Base-by-base conservation (phyloP, 1,140 invertebrate genomes). In the Nixonia krombeini region DNA sequence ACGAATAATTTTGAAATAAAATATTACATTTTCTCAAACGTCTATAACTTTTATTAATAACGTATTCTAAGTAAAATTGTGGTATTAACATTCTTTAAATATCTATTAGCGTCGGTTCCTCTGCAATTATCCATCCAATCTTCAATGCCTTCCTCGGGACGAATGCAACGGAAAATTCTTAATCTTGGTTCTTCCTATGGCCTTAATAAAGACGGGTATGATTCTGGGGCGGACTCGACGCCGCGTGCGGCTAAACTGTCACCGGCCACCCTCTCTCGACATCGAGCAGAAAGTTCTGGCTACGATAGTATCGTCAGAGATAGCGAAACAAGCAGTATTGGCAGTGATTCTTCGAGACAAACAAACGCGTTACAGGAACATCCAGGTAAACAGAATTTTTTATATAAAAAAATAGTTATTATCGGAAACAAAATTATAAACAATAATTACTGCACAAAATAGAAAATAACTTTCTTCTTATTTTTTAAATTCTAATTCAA, bases 221-320 rank as follows among this genome's bases (percentile, higher is more conserved):
- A 94, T 77, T 93, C 91, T 67, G 92, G 92, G 0, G 91, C 93
- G 59, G 92, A 93, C 66, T 91, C 90, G 1, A 91, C 92, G 35
- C 93, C 90, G 37, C 87, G 92, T 4, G 92, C 92, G 12, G 90
- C 91, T 1, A 93, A 93, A 78, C 89, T 92, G 59, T 92, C 91
- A 51, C 89, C 90, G 0, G 89, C 90, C 0, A 91, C 90, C 0
- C 88, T 92, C 7, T 92, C 91, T 0, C 86, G 91, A 68, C 72
- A 83, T 61, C 87, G 91, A 12, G 91, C 91, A 1, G 92, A 94
- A 78, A 95, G 94, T 74, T 89, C 88, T 18, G 95, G 94, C 1
- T 96, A 96, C 76, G 94, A 96, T 72, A 95, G 92, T 73, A 91
- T 96, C 50, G 90, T 94, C 1, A 83, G 94, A 61, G 94, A 96